These are phyloP conservation scores for Centropus unirufus DNA, from an alignment of 2,113 vertebrate genomes.

Conservation along the genomic window DNA sequence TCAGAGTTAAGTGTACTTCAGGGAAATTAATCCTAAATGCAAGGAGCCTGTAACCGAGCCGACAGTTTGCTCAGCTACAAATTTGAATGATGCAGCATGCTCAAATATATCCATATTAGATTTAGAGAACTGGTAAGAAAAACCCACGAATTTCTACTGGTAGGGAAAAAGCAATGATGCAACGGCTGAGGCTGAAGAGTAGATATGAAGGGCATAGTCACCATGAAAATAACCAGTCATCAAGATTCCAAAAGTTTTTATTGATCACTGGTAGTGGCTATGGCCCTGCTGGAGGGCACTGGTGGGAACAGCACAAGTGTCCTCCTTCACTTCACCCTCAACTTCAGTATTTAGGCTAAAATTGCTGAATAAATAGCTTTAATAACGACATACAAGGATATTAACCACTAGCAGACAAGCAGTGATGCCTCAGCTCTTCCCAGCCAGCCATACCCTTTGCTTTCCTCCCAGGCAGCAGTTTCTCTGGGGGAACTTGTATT, in stretches of 20 bases:
- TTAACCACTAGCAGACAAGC: background rate
- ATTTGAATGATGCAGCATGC: background rate
- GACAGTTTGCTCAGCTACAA: background rate
- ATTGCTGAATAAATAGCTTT: background rate
- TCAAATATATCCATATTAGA: background rate
- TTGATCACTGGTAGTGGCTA: accelerated
- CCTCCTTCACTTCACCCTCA: background rate
- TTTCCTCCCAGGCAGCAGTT: background rate
- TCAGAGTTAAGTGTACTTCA: background rate
- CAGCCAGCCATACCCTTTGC: background rate
- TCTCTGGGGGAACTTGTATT: background rate
- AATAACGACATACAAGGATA: accelerated
- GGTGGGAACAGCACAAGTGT: background rate
- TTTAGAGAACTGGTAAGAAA: background rate
- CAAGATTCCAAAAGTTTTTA: background rate
- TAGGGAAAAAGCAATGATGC: background rate
- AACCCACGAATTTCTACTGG: background rate
- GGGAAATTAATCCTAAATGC: background rate
- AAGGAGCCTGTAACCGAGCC: background rate
- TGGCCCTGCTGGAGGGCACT: background rate
- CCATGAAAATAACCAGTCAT: background rate
- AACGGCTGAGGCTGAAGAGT: background rate
- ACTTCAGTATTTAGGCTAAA: background rate
- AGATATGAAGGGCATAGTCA: background rate
- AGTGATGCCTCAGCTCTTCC: background rate